Base-by-base conservation (phyloP, 2,797 vertebrate species). In the Pempheris klunzingeri region DNA sequence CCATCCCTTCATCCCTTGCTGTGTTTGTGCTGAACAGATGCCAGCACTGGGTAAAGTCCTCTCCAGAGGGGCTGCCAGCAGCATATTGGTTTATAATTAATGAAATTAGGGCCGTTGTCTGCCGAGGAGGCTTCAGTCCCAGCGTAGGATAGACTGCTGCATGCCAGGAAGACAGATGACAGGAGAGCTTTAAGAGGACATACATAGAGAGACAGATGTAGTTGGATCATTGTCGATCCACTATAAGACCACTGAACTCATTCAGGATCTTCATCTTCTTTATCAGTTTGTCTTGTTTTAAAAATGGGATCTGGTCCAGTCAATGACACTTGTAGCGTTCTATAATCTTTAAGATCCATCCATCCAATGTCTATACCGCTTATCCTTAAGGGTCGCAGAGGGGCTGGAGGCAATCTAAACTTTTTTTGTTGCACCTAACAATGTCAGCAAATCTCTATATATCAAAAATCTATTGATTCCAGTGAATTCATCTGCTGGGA, bases 11-110 rank as follows among this genome's bases (percentile, higher is more conserved):
- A 80, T 85, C 80, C 82, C 87, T 90, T 60, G 69, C 89, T 82
- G 82, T 88, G 90, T 83, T 83, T 76, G 72, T 50, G 65, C 88
- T 82, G 90, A 91, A 87, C 91, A 92, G 92, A 93, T 92, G 92
- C 89, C 88, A 87, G 87, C 72, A 73, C 81, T 88, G 87, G 85
- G 90, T 87, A 81, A 87, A 86, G 82, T 84, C 82, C 71, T 86
- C 87, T 92, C 91, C 84, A 67, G 89, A 88, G 91, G 88, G 82
- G 82, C 87, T 71, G 87, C 75, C 84, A 86, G 92, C 85, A 87
- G 89, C 91, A 90, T 89, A 90, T 92, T 89, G 92, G 76, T 93
- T 92, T 87, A 93, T 93, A 92, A 93, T 93, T 90, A 92, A 93
- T 93, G 90, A 92, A 92, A 93, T 93, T 92, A 93, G 87, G 87